A percentile compares a stretch with the other conserved stretches of the same genome.
phyloP scores from a whole-genome alignment of 2,113 vertebrate species.

The Myotis brandtii region DNA sequence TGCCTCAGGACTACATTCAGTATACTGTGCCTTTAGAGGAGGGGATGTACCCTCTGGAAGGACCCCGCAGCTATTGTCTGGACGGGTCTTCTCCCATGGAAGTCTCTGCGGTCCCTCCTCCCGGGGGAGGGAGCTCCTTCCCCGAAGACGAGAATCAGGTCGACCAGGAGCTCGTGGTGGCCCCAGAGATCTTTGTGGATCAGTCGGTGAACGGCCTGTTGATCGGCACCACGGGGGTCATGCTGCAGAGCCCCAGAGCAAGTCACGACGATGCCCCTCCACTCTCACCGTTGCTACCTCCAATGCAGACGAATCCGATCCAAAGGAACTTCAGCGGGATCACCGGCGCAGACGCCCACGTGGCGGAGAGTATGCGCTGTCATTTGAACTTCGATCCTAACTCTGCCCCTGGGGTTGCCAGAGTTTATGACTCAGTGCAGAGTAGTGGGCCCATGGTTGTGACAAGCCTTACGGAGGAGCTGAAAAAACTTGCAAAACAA shows the following conservation, averaged over 20 bases:
- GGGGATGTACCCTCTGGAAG: conserved; percentile 95
- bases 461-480: conserved; percentile 97
- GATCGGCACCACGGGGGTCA: conserved; percentile 91
- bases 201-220: conserved; percentile 92
- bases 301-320: conserved; percentile 91
- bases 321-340: conserved; percentile 93
- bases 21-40: conserved; percentile 99
- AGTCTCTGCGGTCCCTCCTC: conserved; percentile 90
- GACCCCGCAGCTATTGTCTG: conserved; percentile 93
- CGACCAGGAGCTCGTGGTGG: conserved; percentile 90
- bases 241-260: conserved; percentile 92
- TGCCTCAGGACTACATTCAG: conserved; percentile 99
- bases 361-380: conserved; percentile 94
- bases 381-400: conserved; percentile 98
- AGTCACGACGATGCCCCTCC: conserved; percentile 89
- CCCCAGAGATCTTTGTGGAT: conserved; percentile 94
- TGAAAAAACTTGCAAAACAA: conserved; percentile 97
- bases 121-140: conserved; percentile 87
- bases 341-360: conserved; percentile 90
- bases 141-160: conserved; percentile 89
- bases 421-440: conserved; percentile 97
- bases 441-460: conserved; percentile 96
- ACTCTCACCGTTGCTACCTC: conserved; percentile 95
- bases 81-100: conserved; percentile 96
- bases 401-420: conserved; percentile 94